These are phyloP conservation scores for Trichomalopsis sarcophagae DNA, from an alignment of 1,140 invertebrate genomes.

Conservation along the genomic window DNA sequence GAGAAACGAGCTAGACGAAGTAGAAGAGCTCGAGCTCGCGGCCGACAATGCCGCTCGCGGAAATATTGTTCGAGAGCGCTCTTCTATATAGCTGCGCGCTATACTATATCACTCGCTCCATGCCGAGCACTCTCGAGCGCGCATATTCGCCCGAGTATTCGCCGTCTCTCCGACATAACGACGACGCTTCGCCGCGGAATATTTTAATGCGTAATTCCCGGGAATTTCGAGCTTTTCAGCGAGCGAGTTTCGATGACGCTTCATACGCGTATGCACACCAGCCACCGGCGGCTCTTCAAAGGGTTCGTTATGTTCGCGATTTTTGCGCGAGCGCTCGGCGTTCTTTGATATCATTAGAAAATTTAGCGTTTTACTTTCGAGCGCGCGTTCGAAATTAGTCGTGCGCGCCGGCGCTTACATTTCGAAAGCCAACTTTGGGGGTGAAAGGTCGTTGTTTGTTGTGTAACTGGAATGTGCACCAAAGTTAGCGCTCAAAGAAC, in stretches of 20 bases:
- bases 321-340: too few relatives aligned
- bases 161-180: not conserved
- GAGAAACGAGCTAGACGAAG: slow-evolving; percentile 7
- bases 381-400: too few relatives aligned
- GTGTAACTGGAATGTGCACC: not conserved
- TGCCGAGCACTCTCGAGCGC: not conserved
- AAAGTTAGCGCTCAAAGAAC: too few relatives aligned
- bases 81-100: not conserved
- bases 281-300: too few relatives aligned
- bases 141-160: too few relatives aligned
- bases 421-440: not conserved
- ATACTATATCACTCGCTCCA: too few relatives aligned
- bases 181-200: not conserved
- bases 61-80: slow-evolving; percentile 2
- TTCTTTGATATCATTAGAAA: too few relatives aligned
- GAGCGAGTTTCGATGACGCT: not conserved
- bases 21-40: not conserved
- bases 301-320: too few relatives aligned
- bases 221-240: not conserved
- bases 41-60: slow-evolving; percentile 1
- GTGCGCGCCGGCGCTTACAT: not conserved
- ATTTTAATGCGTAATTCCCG: not conserved
- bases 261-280: too few relatives aligned
- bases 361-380: too few relatives aligned
- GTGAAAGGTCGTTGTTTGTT: not conserved